Conservation (phyloP, 1,140 invertebrate genomes). For the Phortica variegata region DNA sequence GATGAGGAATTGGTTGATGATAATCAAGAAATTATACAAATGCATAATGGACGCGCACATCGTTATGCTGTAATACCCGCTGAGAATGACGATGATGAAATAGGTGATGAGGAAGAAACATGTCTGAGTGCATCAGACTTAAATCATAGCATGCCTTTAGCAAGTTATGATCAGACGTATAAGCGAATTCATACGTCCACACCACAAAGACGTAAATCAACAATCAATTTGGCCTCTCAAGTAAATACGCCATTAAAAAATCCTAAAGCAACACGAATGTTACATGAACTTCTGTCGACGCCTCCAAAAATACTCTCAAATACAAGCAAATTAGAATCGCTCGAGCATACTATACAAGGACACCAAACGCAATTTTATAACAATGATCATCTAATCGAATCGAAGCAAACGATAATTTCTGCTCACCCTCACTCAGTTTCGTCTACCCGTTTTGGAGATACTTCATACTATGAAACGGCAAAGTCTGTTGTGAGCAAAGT, state of each 20-base stretch:
- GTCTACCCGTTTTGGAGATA: no score
- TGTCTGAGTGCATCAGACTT: slow-evolving; percentile 48
- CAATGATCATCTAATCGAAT: no score
- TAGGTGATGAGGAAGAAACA: slow-evolving; percentile 36
- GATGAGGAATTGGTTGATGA: slow-evolving; percentile 61
- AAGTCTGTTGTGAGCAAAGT: no score
- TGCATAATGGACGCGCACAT: slow-evolving; percentile 62
- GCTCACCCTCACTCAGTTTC: no score
- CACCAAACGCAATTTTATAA: no score
- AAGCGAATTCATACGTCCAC: slow-evolving; percentile 35
- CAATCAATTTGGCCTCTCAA: slow-evolving; percentile 11
- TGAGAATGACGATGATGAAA: slow-evolving; percentile 50
- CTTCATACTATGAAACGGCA: slow-evolving; percentile 51
- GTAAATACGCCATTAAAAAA: slow-evolving; percentile 60
- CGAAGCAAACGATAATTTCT: no score
- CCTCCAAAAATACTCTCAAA: slow-evolving; percentile 64
- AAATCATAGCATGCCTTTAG: slow-evolving; percentile 28
- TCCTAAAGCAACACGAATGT: slow-evolving; percentile 69
- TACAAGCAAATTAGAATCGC: no score
- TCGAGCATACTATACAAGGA: no score
- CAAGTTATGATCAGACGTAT: slow-evolving; percentile 1
- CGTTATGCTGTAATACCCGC: slow-evolving; percentile 66
- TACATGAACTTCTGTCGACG: slow-evolving; percentile 72
- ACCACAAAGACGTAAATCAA: slow-evolving; percentile 32
- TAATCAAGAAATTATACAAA: slow-evolving; percentile 63